phyloP scores from a whole-genome alignment of 2,113 vertebrate genomes.

The Dasyornis broadbenti region DNA sequence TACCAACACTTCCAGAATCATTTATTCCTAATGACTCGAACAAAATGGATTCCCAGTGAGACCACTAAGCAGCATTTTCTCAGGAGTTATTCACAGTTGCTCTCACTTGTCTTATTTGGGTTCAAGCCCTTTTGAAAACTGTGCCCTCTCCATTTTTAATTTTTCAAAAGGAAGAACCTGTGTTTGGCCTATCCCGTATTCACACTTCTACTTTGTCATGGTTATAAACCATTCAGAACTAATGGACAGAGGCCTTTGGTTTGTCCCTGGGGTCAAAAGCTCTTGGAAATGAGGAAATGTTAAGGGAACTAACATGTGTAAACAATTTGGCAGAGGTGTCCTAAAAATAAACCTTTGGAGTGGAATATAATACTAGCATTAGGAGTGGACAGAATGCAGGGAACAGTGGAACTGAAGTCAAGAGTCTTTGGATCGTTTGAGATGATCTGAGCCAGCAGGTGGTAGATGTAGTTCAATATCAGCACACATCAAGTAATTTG shows the following conservation, averaged over 20 bases:
- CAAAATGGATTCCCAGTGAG: not conserved
- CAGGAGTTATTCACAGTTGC: not conserved
- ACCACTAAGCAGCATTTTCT: not conserved
- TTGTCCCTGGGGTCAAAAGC: not conserved
- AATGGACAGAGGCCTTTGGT: not conserved
- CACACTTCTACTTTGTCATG: not conserved
- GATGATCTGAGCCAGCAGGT: slow-evolving; percentile 47
- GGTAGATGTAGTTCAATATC: slow-evolving; percentile 51
- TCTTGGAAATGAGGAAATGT: slow-evolving; percentile 21
- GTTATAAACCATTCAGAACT: not conserved
- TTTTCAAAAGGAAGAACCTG: not conserved
- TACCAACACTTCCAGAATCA: not conserved
- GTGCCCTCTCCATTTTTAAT: not conserved
- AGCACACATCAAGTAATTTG: slow-evolving; percentile 45
- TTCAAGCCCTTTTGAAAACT: not conserved
- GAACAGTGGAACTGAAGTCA: slow-evolving; percentile 13
- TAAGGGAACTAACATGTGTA: slow-evolving; percentile 14
- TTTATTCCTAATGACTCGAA: not conserved
- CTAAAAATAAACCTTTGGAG: slow-evolving; percentile 33
- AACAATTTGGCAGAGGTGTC: slow-evolving; percentile 7
- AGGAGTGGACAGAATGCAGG: slow-evolving; percentile 2
- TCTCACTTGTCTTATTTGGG: not conserved
- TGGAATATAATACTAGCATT: not conserved
- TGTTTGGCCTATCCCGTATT: not conserved
- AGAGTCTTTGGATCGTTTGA: slow-evolving; percentile 29